Percentiles rank a stretch among this genome's conserved stretches.
These are phyloP conservation scores for Pristionchus fissidentatus DNA, from an alignment of 2,888 invertebrate genomes.

Conservation along the genomic window DNA sequence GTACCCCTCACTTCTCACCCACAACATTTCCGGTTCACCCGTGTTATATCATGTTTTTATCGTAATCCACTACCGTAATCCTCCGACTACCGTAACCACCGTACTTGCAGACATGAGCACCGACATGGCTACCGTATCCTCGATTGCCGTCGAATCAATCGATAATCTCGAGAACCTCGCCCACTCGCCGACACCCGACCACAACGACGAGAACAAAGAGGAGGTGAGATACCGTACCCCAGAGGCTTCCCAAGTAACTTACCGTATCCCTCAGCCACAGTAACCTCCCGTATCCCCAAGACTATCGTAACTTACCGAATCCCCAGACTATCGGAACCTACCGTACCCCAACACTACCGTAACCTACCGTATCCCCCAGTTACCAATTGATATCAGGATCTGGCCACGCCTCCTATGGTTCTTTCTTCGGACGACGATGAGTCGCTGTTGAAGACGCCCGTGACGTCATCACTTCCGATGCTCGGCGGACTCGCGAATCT, in stretches of 20 bases:
- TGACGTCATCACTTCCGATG: neutral
- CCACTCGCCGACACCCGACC: neutral
- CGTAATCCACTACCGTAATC: neutral
- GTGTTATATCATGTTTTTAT: neutral
- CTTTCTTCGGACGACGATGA: neutral
- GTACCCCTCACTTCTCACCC: neutral
- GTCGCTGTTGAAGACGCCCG: neutral
- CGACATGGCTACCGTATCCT: neutral
- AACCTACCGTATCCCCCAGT: too few relatives aligned
- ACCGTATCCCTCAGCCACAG: too few relatives aligned
- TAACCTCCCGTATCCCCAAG: too few relatives aligned
- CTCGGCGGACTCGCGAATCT: neutral
- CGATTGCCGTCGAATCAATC: neutral
- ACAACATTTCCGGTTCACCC: neutral
- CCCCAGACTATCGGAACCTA: too few relatives aligned
- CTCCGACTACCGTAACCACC: neutral
- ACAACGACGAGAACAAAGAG: neutral
- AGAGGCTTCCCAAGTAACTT: neutral
- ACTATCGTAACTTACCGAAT: too few relatives aligned
- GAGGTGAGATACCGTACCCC: neutral
- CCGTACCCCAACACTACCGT: too few relatives aligned
- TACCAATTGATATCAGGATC: neutral
- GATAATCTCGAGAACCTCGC: neutral
- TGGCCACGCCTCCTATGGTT: neutral
- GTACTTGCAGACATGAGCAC: constrained; percentile 25